Percentiles rank a stretch among this genome's conserved stretches.
Conservation (phyloP, 2,113 vertebrate species). For the Sitta europaea region DNA sequence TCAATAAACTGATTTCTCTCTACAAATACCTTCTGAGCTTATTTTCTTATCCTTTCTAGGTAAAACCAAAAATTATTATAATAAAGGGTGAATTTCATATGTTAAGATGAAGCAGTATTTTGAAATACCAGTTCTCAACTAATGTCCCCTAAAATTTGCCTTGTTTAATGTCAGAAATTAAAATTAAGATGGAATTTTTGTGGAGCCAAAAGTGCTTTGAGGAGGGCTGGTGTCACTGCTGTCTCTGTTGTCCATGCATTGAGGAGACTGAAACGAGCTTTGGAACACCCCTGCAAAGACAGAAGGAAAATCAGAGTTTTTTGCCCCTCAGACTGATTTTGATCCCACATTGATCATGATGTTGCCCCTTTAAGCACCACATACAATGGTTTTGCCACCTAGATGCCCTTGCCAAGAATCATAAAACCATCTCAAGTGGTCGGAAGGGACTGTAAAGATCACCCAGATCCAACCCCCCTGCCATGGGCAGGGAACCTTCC, state of each 20-base stretch:
- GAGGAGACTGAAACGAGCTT: background rate
- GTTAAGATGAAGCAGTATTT: background rate
- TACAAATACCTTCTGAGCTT: background rate
- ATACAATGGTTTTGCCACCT: background rate
- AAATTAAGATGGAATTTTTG: background rate
- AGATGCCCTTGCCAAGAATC: background rate
- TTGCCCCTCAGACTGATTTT: background rate
- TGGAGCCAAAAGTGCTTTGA: background rate
- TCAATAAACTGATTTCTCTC: background rate
- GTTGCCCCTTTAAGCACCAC: background rate
- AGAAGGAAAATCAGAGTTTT: background rate
- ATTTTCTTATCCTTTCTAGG: background rate
- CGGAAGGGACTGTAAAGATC: background rate
- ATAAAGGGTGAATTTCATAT: background rate
- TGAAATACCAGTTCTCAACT: background rate
- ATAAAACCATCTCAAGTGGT: background rate
- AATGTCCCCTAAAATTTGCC: background rate
- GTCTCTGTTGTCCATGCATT: background rate
- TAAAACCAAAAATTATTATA: background rate
- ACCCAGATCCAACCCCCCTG: background rate
- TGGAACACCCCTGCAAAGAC: background rate
- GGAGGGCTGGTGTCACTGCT: accelerated
- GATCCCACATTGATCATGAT: accelerated
- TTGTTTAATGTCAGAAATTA: background rate
- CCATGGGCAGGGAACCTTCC: background rate